Evolutionary conservation across 1,140 invertebrate genomes (phyloP), one percentile per base, ranked within the genome.

Genomic region (Phocides pigmalion): DNA sequence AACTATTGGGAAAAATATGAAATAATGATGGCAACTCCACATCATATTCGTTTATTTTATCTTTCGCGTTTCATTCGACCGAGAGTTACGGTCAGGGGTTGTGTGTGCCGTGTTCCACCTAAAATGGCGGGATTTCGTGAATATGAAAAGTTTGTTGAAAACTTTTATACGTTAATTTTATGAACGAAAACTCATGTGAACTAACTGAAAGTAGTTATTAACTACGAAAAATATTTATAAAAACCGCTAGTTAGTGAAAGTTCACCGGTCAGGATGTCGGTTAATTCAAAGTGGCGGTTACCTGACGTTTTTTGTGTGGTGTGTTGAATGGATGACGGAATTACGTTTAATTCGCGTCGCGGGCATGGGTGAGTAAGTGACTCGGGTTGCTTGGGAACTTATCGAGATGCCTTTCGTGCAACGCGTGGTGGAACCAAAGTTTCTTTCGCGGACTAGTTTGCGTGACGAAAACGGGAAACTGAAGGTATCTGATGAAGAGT

Each of bases 401-500:
- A 66, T 77, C 84, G 82, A 84, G 82, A 96, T 96, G 95, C 95
- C 95, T 79, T 96, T 96, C 92, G 93, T 95, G 73, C 94, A 95
- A 78, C 93, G 95, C 61, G 92, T 94, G 49, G 93, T 96, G 73
- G 93, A 95, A 75, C 95, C 95, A 37, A 94, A 94, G 73, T 94
- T 91, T 91, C 85, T 96, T 76, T 94, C 95, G 68, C 92, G 94
- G 74, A 93, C 93, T 68, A 90, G 92, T 85, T 84, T 95, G 66
- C 92, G 92, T 69, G 91, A 93, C 67, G 93, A 92, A 41, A 86
- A 93, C 66, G 94, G 93, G 19, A 91, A 92, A 75, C 90, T 93
- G 63, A 90, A 84, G 76, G 91, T 95, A 19, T 92, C 91, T 42
- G 95, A 95, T 72, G 92, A 94, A 72, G 95, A 96, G 84, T 91